Conservation (phyloP, 2,113 vertebrate genomes). For the Promerops cafer region DNA sequence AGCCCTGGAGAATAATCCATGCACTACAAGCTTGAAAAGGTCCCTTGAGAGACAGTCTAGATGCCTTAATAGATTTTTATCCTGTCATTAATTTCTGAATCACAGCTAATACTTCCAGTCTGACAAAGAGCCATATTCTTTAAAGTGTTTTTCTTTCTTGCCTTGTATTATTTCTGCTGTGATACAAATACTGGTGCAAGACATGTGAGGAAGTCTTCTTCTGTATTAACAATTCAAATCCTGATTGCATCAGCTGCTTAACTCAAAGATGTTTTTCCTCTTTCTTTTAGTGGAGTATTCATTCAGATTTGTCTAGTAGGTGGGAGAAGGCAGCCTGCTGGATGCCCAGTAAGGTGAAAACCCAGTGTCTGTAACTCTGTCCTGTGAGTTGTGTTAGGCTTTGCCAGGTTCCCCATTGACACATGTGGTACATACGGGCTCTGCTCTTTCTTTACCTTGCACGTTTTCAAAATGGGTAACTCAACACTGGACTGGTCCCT, state of each 20-base stretch:
- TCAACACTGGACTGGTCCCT: not conserved
- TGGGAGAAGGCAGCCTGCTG: not conserved
- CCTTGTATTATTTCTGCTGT: not conserved
- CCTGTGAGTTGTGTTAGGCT: not conserved
- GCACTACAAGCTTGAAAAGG: slow-evolving; percentile 12
- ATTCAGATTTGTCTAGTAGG: not conserved
- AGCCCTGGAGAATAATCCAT: slow-evolving; percentile 23
- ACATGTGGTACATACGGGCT: fast-evolving
- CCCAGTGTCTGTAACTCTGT: not conserved
- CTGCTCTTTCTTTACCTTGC: not conserved
- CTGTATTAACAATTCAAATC: not conserved
- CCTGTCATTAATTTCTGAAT: slow-evolving; percentile 57
- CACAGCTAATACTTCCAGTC: slow-evolving; percentile 26
- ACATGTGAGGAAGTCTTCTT: not conserved
- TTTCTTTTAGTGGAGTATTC: not conserved
- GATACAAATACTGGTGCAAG: not conserved
- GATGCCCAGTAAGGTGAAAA: not conserved
- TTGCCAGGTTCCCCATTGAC: not conserved
- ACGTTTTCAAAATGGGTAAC: not conserved
- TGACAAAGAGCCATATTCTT: slow-evolving; percentile 41
- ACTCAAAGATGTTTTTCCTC: not conserved
- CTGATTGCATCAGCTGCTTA: not conserved
- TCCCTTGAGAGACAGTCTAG: slow-evolving; percentile 37
- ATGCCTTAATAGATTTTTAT: slow-evolving; percentile 63
- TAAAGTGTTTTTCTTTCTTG: slow-evolving; percentile 4